A percentile compares a stretch with the other conserved stretches of the same genome.
Conservation (phyloP, 2,888 invertebrate species). For the Heliconius ismenius region DNA sequence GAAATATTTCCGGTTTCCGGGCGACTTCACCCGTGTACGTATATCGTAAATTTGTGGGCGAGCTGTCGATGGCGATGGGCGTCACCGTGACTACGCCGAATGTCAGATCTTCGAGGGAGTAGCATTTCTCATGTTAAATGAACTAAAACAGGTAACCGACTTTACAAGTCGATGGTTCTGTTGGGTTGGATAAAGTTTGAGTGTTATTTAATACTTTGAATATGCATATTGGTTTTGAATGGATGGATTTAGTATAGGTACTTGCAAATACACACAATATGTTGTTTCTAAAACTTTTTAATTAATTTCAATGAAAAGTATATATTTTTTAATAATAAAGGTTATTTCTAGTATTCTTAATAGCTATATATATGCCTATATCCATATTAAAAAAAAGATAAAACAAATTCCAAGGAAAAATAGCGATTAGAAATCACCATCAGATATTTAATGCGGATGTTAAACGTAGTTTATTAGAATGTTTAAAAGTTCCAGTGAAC, state of each 20-base stretch:
- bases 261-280: background rate
- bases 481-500: conserved; percentile 57
- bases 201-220: background rate
- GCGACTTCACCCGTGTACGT: conserved; percentile 70
- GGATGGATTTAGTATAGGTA: no score
- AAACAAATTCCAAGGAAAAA: background rate
- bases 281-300: no score
- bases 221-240: conserved; percentile 3
- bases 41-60: conserved; percentile 69
- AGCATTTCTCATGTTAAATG: conserved; percentile 52
- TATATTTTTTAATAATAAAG: no score
- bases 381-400: background rate
- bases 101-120: conserved; percentile 51
- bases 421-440: conserved; percentile 3
- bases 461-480: conserved; percentile 51
- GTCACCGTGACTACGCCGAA: conserved; percentile 60
- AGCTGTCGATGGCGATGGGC: conserved; percentile 58
- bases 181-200: conserved; percentile 12
- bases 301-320: no score
- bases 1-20: conserved; percentile 41
- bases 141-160: conserved; percentile 51
- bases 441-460: conserved; percentile 58
- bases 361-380: background rate
- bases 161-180: conserved; percentile 41
- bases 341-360: no score